Percentiles rank a stretch among this genome's conserved stretches.
Conservation (phyloP, 2,888 invertebrate species). For the Priapulus caudatus region DNA sequence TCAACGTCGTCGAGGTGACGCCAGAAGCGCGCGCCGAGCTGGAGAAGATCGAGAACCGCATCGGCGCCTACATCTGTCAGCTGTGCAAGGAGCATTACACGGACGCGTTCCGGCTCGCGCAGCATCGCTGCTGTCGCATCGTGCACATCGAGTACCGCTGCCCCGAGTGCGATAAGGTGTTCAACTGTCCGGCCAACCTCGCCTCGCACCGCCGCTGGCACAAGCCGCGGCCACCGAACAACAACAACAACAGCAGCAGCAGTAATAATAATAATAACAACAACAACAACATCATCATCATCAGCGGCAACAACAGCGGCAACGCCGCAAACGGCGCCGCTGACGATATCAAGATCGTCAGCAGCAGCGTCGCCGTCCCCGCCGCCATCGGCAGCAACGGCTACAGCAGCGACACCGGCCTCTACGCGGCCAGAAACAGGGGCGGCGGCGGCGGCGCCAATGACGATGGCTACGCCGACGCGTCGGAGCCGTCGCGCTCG, state of each 20-base stretch:
- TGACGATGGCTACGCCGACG: background rate
- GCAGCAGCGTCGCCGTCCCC: background rate
- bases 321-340: too few relatives aligned
- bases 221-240: slow-evolving; percentile 51
- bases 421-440: too few relatives aligned
- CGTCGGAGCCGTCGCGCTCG: too few relatives aligned
- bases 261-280: background rate
- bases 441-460: background rate
- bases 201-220: slow-evolving; percentile 98
- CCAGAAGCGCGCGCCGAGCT: slow-evolving; percentile 86
- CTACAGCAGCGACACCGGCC: too few relatives aligned
- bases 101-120: slow-evolving; percentile 91
- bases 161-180: slow-evolving; percentile 94
- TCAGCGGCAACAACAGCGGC: slow-evolving; percentile 1
- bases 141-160: slow-evolving; percentile 96
- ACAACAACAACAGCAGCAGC: background rate
- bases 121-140: slow-evolving; percentile 89
- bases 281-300: background rate
- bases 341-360: too few relatives aligned
- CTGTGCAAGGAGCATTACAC: slow-evolving; percentile 81
- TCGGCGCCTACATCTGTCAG: slow-evolving; percentile 89
- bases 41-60: slow-evolving; percentile 86
- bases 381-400: background rate
- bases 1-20: slow-evolving; percentile 89
- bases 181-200: slow-evolving; percentile 95